Evolutionary conservation across 2,113 vertebrate species (phyloP).

Genomic region (Saccopteryx bilineata): DNA sequence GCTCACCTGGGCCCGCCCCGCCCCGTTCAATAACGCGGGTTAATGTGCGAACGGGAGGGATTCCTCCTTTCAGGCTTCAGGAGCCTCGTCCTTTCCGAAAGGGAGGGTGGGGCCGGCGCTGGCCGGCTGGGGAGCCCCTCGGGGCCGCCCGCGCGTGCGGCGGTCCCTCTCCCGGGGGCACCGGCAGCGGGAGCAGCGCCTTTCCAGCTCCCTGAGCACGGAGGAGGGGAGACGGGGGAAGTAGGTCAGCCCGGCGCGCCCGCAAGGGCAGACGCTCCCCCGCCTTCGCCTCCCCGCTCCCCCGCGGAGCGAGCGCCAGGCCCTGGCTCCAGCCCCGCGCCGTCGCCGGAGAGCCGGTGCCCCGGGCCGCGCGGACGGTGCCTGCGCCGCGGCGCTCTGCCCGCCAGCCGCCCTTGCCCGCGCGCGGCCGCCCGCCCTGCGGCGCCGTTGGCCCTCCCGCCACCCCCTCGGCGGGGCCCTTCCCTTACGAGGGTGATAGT

Average conservation of each 20-base stretch:
- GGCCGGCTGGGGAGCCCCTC: not conserved
- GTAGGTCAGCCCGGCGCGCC: not conserved
- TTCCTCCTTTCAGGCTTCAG: not conserved
- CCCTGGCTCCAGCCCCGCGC: not conserved
- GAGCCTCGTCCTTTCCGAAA: not conserved
- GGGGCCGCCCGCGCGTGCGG: not conserved
- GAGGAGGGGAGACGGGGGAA: not conserved
- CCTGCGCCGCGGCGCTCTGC: not conserved
- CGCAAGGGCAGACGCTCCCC: not conserved
- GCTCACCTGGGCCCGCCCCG: not conserved
- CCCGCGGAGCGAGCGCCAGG: not conserved
- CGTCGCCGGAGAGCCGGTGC: not conserved
- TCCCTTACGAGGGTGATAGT: constrained; percentile 73
- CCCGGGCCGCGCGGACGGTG: not conserved
- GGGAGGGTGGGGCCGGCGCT: constrained; percentile 58
- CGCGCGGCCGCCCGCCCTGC: constrained; percentile 16
- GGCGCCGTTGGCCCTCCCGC: constrained; percentile 81
- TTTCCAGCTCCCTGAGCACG: not conserved
- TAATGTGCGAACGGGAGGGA: not conserved
- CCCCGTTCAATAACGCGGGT: not conserved
- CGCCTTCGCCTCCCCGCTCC: not conserved
- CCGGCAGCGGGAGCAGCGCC: not conserved
- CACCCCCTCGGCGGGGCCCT: constrained; percentile 83
- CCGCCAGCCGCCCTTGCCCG: not conserved
- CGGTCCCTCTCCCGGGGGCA: not conserved